Evolutionary conservation across 2,888 invertebrate species (phyloP).

Genomic region (Athalia circularis): DNA sequence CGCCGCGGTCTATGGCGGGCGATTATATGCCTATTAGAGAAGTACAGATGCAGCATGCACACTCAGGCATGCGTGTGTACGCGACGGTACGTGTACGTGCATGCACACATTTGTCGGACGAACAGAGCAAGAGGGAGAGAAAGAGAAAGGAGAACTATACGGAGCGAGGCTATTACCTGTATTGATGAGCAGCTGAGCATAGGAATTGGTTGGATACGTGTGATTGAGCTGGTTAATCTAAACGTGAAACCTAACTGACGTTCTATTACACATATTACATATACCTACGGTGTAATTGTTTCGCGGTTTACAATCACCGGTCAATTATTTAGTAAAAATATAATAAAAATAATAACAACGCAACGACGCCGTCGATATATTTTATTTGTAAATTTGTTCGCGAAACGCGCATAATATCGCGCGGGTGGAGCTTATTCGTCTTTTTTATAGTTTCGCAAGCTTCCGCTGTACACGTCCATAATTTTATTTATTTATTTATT

Average conservation of each 20-base stretch:
- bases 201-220: conserved; percentile 70
- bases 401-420: background rate
- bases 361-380: background rate
- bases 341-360: too few species aligned
- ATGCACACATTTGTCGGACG: conserved; percentile 48
- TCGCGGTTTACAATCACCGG: too few species aligned
- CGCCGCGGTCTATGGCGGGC: conserved; percentile 50
- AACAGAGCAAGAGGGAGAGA: conserved; percentile 48
- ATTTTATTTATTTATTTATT: too few species aligned
- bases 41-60: conserved; percentile 60
- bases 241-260: conserved; percentile 21
- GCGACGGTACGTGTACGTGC: conserved; percentile 46
- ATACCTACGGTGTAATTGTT: too few species aligned
- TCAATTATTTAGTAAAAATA: too few species aligned
- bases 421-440: too few species aligned
- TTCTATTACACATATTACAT: too few species aligned
- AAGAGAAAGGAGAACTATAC: conserved; percentile 44
- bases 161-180: conserved; percentile 62
- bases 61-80: background rate
- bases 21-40: conserved; percentile 73
- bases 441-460: too few species aligned
- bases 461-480: too few species aligned
- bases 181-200: conserved; percentile 72
- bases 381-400: background rate
- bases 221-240: conserved; percentile 70